These are phyloP conservation scores for Protosalanx chinensis DNA, from an alignment of 2,797 vertebrate species.

Conservation along the genomic window DNA sequence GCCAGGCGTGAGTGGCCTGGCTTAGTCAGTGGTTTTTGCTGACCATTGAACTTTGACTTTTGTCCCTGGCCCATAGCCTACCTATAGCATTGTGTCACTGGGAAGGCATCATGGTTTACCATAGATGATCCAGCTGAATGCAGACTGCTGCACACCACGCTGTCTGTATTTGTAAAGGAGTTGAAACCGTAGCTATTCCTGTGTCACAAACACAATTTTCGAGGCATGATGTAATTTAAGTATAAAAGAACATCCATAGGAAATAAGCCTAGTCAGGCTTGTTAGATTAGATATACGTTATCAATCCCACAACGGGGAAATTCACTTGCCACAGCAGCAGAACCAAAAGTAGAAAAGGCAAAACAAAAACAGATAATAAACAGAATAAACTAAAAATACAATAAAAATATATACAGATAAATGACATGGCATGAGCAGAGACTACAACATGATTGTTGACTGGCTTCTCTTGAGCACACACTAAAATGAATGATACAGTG, in stretches of 20 bases:
- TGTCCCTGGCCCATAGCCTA: constrained; percentile 34
- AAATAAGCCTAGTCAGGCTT: not conserved
- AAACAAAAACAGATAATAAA: too few relatives aligned
- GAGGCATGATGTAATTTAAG: not conserved
- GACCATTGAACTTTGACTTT: constrained; percentile 60
- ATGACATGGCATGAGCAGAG: too few relatives aligned
- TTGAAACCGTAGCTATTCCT: not conserved
- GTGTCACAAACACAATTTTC: not conserved
- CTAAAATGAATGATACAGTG: too few relatives aligned
- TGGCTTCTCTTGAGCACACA: too few relatives aligned
- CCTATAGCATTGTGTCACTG: constrained; percentile 26
- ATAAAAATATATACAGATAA: too few relatives aligned
- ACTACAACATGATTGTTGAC: too few relatives aligned
- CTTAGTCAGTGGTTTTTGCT: constrained; percentile 66
- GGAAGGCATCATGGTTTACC: constrained; percentile 22
- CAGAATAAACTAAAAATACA: too few relatives aligned
- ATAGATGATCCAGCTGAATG: not conserved
- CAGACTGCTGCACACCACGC: not conserved
- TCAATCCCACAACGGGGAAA: too few relatives aligned
- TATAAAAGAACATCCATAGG: not conserved
- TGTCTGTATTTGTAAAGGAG: not conserved
- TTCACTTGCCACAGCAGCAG: too few relatives aligned
- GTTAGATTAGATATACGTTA: too few relatives aligned
- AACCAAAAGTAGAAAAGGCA: too few relatives aligned
- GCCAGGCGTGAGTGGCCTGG: constrained; percentile 37